phyloP scores from a whole-genome alignment of 2,888 invertebrate genomes.

The Temnothorax rugatulus region DNA sequence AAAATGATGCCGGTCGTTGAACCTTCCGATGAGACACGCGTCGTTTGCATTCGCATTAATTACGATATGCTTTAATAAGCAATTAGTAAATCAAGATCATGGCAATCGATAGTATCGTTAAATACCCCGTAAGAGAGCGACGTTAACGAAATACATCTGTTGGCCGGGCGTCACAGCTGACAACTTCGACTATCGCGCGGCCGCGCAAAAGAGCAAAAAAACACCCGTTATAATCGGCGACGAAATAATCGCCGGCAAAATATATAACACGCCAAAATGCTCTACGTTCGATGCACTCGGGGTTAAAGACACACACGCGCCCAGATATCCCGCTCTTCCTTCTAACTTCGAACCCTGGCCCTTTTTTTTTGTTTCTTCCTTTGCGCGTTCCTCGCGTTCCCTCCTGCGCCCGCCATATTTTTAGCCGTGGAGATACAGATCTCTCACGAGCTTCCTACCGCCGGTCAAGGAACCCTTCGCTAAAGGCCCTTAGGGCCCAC shows the following conservation, averaged over 20 bases:
- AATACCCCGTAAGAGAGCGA: constrained; percentile 31
- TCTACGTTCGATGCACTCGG: constrained; percentile 54
- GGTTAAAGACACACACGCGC: constrained; percentile 49
- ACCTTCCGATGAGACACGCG: background rate
- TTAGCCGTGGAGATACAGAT: constrained; percentile 54
- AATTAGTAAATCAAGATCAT: constrained; percentile 46
- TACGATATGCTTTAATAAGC: constrained; percentile 35
- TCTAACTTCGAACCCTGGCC: constrained; percentile 25
- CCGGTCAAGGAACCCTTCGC: constrained; percentile 63
- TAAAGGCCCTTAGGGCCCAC: constrained; percentile 47
- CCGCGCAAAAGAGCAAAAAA: constrained; percentile 37
- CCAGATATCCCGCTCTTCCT: constrained; percentile 48
- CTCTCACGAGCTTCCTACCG: constrained; percentile 54
- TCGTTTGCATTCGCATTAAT: constrained; percentile 6
- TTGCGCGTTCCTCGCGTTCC: constrained; percentile 43
- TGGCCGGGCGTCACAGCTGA: constrained; percentile 37
- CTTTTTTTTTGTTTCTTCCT: constrained; percentile 47
- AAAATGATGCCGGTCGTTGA: background rate
- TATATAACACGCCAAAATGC: constrained; percentile 41
- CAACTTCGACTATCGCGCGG: constrained; percentile 28
- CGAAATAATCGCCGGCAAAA: constrained; percentile 39
- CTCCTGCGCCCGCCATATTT: constrained; percentile 52
- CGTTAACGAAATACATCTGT: constrained; percentile 38
- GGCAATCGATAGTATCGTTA: constrained; percentile 20
- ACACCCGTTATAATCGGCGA: constrained; percentile 38